Evolutionary conservation across 1,140 invertebrate genomes (phyloP), one percentile per base, ranked within the genome.

Genomic region (Dinothrombium tinctorium): DNA sequence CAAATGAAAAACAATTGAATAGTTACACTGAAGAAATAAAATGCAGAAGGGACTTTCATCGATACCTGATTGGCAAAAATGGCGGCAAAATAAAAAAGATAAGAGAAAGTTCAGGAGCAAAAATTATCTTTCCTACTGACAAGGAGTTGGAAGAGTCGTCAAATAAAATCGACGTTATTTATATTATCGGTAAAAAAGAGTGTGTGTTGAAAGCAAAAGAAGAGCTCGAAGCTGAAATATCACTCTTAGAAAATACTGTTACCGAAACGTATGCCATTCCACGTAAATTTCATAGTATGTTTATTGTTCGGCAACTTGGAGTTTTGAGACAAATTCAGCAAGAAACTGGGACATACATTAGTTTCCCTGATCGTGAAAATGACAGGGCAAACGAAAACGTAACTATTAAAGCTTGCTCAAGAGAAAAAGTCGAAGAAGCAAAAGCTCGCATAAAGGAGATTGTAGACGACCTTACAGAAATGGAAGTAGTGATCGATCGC

Each of bases 291-390:
- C 89, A 96, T 56, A 71, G 76, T 43, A 75, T 94, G 60, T 96
- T 98, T 63, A 81, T 95, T 14, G 74, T 79, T n/a, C 69, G 81
- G 5, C 69, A 83, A 25, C 84, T 83, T 37, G 80, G 82, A 55
- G 74, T 94, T 17, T 59, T 95, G 21, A 69, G 79, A 45, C 73
- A 81, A 48, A 89, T 98, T 48, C 71, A 72, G 11, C 81, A 89
- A 37, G 82, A 94, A 47, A 89, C 74, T 54, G 86, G 86, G 20
- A 86, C 82, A n/a, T 86, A 96, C 2, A 87, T 96, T 49, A 65
- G 41, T 33, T 80, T 95, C 65, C 82, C 89, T 40, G 67, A 70
- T 40, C 75, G 71, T 44, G 72, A 80, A 53, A 66, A 66, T 28
- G 11, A 33, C 76, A n/a, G n/a, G n/a, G n/a, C n/a, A n/a, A n/a